Conservation (phyloP, 2,113 vertebrate genomes). For the Furnarius figulus region DNA sequence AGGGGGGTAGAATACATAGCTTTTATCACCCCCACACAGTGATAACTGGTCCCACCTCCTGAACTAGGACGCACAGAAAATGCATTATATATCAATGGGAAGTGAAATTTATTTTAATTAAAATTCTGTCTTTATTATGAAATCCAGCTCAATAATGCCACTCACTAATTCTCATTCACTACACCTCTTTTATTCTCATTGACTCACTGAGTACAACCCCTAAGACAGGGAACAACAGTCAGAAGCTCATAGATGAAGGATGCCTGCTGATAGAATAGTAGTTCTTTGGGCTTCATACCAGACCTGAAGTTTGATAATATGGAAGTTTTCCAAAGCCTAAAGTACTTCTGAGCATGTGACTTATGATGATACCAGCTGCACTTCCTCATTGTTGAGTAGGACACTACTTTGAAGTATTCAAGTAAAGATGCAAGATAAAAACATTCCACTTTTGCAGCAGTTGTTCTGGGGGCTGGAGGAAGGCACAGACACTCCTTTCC, state of each 20-base stretch:
- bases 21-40: too few relatives aligned
- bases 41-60: too few relatives aligned
- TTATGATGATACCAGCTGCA: neutral
- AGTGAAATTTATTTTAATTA: neutral
- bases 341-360: neutral
- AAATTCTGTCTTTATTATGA: neutral
- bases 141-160: neutral
- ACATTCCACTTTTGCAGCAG: too few relatives aligned
- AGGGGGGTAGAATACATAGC: too few relatives aligned
- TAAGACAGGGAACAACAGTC: neutral
- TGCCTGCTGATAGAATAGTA: neutral
- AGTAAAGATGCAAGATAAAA: neutral
- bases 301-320: neutral
- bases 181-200: neutral
- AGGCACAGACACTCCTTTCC: neutral
- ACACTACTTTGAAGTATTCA: neutral
- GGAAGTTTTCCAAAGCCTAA: neutral
- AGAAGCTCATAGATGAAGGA: neutral
- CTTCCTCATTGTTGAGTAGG: neutral
- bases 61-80: too few relatives aligned
- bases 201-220: neutral
- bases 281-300: neutral
- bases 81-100: neutral
- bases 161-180: neutral
- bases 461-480: too few relatives aligned